Conservation (phyloP, 2,797 vertebrate species). For the Calcarius lapponicus region DNA sequence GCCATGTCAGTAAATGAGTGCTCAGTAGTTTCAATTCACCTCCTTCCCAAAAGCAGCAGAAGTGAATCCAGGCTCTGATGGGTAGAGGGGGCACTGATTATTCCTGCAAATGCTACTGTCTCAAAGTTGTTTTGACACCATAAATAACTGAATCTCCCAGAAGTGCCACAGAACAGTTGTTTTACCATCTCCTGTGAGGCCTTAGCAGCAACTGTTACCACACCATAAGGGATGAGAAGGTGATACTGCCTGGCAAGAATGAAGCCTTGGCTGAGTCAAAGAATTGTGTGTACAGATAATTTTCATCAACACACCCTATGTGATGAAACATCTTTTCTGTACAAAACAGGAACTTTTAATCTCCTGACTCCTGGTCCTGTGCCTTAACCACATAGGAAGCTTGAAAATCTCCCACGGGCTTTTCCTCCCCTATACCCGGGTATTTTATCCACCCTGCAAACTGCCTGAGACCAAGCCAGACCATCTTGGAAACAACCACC, state of each 20-base stretch:
- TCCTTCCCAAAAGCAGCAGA: neutral
- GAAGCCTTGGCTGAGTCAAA: neutral
- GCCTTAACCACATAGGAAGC: slow-evolving; percentile 39
- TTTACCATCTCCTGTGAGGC: neutral
- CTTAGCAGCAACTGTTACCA: neutral
- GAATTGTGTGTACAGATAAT: neutral
- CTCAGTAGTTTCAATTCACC: neutral
- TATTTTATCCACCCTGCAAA: neutral
- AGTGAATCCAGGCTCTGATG: neutral
- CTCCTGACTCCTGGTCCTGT: slow-evolving; percentile 13
- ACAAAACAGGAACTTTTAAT: neutral
- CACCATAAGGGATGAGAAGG: neutral
- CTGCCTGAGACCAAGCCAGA: neutral
- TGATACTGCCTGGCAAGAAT: neutral
- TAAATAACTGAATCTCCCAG: neutral
- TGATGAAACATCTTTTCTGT: neutral
- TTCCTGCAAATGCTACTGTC: neutral
- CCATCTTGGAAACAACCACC: neutral
- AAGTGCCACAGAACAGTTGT: neutral
- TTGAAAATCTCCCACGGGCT: neutral
- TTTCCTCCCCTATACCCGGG: neutral
- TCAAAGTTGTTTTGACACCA: neutral
- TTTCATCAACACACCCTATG: neutral
- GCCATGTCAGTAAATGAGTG: neutral
- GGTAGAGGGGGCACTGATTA: neutral